These are phyloP conservation scores for Tapera naevia DNA, from an alignment of 2,797 vertebrate species.

Conservation along the genomic window DNA sequence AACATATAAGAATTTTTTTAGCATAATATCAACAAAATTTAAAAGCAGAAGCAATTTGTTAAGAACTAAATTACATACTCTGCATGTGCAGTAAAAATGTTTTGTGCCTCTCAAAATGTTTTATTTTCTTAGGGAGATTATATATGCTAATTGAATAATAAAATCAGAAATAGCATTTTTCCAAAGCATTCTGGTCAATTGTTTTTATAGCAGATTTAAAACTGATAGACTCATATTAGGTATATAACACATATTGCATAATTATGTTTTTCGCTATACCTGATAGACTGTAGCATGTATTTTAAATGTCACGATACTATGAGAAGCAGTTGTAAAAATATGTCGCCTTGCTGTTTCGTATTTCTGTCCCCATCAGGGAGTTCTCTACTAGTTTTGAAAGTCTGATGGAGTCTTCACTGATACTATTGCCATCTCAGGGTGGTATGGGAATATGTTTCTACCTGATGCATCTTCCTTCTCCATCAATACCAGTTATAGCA, in stretches of 20 bases:
- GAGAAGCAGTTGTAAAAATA: conserved; percentile 28
- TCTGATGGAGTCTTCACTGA: background rate
- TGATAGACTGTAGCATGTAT: conserved; percentile 17
- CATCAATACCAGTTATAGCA: background rate
- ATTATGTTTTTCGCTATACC: conserved; percentile 29
- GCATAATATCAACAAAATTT: conserved; percentile 19
- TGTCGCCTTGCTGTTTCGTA: background rate
- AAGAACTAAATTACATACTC: background rate
- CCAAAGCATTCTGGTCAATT: background rate
- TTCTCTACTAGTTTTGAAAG: background rate
- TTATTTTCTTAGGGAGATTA: conserved; percentile 16
- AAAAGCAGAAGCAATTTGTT: conserved; percentile 12
- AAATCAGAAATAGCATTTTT: background rate
- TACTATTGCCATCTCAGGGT: background rate
- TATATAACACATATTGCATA: background rate
- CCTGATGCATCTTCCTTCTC: background rate
- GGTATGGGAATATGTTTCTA: background rate
- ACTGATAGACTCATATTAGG: background rate
- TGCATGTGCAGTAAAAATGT: background rate
- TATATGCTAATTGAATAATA: conserved; percentile 35
- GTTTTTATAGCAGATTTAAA: conserved; percentile 12
- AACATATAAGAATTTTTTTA: background rate
- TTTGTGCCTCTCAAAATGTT: background rate
- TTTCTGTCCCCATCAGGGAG: background rate
- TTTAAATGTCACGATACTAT: conserved; percentile 28